A percentile compares a stretch with the other conserved stretches of the same genome.
These are phyloP conservation scores for Cosmopolites sordidus DNA, from an alignment of 2,888 invertebrate species.

Conservation along the genomic window DNA sequence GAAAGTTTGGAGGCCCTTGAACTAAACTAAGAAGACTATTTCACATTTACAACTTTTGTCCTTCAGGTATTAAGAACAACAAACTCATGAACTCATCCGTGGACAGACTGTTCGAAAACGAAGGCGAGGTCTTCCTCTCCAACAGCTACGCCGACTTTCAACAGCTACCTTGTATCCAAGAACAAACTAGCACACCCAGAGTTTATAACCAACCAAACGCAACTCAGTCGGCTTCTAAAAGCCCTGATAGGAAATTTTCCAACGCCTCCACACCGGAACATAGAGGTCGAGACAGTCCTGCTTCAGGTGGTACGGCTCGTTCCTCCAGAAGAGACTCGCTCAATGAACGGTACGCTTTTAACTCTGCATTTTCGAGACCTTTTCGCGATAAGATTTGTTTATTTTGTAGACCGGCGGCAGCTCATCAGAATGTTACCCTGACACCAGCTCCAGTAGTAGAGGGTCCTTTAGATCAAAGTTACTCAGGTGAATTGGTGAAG, in stretches of 20 bases:
- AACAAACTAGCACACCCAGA: slow-evolving; percentile 49
- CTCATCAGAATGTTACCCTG: slow-evolving; percentile 28
- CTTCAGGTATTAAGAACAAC: slow-evolving; percentile 62
- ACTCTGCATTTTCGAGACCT: not conserved
- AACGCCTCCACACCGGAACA: slow-evolving; percentile 68
- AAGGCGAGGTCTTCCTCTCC: slow-evolving; percentile 66
- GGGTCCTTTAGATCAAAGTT: slow-evolving; percentile 49
- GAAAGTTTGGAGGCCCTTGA: too few species aligned
- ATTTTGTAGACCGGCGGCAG: slow-evolving; percentile 34
- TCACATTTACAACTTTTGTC: not conserved
- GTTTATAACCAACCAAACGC: slow-evolving; percentile 36
- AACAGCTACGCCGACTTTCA: slow-evolving; percentile 65
- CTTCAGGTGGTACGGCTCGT: slow-evolving; percentile 61
- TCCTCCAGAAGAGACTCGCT: slow-evolving; percentile 64
- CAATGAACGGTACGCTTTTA: slow-evolving; percentile 48
- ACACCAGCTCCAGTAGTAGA: slow-evolving; percentile 32
- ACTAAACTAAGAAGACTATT: too few species aligned
- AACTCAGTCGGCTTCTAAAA: slow-evolving; percentile 41
- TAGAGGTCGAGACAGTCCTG: slow-evolving; percentile 62
- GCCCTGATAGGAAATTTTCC: slow-evolving; percentile 53
- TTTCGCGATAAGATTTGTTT: not conserved
- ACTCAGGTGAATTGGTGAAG: slow-evolving; percentile 67
- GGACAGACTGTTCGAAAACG: slow-evolving; percentile 80
- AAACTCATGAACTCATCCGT: slow-evolving; percentile 88
- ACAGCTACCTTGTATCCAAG: slow-evolving; percentile 58